Evolutionary conservation across 37 sponge, comb jelly and placozoan species (phyloP), one percentile per base, ranked within the genome.

Genomic region (Cladorhizidae sp.): DNA sequence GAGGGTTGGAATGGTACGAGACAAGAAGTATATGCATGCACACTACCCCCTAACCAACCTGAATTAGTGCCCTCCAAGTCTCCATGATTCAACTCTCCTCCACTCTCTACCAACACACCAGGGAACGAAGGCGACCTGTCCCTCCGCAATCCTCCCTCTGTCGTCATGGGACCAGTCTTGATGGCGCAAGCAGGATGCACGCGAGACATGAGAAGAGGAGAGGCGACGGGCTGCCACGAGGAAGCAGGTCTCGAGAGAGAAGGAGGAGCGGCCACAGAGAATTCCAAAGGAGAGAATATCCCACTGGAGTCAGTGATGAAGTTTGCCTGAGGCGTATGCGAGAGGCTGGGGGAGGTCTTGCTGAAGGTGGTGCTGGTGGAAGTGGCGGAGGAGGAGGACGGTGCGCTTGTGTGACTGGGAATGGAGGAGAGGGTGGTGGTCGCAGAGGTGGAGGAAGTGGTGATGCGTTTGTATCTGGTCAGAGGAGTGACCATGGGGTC

Each of bases 231-330:
- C 32, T 65, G 67, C 31, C 67, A 36, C 1, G 67, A 65, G 35
- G 67, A 32, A 12, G 7, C 5, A 3, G 11, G 31, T 65, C 67
- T 28, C 18, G 67, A 31, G 67, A 31, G 67, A 12, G 67, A 28
- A 33, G 9, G 67, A 12, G 67, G 12, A 33, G 36, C 32, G 67
- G 36, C 35, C 26, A 14, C 2, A 15, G 26, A 26, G 31, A 40
- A 29, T 1, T 82, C 74, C 64, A 82, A 38, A 23, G 85, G 77
- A 40, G 77, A 76, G 77, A 70, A 76, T 5, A 76, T 68, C 23
- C 70, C 71, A 68, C 40, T 79, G 40, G 56, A 55, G 3, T 18
- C 69, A 15, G 37, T 68, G 80, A 56, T 25, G 26, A 32, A 7
- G 6, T 9, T 76, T 25, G 38, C 41, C 39, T 1, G 63, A 42